Evolutionary conservation across 2,888 invertebrate genomes (phyloP), one percentile per base, ranked within the genome.

Genomic region (Drosophila sordidula): DNA sequence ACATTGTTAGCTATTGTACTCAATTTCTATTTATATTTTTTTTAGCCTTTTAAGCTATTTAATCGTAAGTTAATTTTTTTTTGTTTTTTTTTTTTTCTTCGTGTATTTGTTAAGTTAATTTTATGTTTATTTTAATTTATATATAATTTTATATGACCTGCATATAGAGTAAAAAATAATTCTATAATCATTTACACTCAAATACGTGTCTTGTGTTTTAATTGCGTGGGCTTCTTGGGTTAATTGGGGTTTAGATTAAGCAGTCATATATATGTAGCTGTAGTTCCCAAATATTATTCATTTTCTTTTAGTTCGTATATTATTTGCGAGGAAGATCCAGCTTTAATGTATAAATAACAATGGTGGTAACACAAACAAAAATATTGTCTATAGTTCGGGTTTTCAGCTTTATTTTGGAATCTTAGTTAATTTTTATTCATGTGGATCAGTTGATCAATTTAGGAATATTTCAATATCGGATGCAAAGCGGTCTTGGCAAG

Each of bases 61-160:
- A 51, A 11, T 41, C 18, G 18, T 66, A 61, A 56, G 25, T 36
- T 26, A 22, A 11, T 45, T 26, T 36, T 57, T 34, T 32, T 42
- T 44, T 67, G 4, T 34, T 50, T 69, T 57, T 56, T 50, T 69
- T 57, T 56, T 67, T 46, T 55, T 51, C 22, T 58, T 57, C 26
- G 25, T 39, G 4, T 47, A 36, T 39, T n/a, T 29, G 8, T 16
- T 77, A 77, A 77, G 58, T 51, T 56, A 56, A 44, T n/a, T 18
- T 34, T 51, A 57, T 54, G 29, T 34, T 29, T 55, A 69, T 14
- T 47, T 38, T 75, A 75, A 75, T 34, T 54, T 39, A 56, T 36
- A 32, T 65, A 32, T 42, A 61, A 71, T 72, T 77, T 75, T 62
- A 67, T 62, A 57, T 73, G 49, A 54, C 16, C 16, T 56, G 52